Evolutionary conservation across 2,888 invertebrate species (phyloP).

Genomic region (Trypoxylon attenuatum): DNA sequence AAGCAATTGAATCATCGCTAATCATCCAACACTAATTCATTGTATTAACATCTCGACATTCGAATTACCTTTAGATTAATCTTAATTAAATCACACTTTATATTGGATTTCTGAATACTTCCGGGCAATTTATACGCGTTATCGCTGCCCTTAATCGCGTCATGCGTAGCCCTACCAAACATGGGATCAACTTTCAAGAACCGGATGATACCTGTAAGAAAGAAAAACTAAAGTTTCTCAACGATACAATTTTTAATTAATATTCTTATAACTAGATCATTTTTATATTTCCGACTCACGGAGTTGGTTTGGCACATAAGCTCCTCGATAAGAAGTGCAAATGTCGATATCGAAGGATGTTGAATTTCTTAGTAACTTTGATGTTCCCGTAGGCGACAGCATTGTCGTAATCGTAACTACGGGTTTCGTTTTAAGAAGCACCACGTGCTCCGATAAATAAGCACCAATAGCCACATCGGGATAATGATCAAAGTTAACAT

Average conservation of each 20-base stretch:
- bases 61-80: conserved; percentile 51
- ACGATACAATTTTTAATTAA: not conserved
- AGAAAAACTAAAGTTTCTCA: not conserved
- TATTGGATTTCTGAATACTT: conserved; percentile 27
- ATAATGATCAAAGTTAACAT: conserved; percentile 73
- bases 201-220: conserved; percentile 41
- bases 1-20: conserved; percentile 12
- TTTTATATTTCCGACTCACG: conserved; percentile 42
- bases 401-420: conserved; percentile 53
- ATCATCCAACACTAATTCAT: not conserved
- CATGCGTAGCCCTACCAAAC: conserved; percentile 48
- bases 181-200: conserved; percentile 51
- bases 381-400: conserved; percentile 23
- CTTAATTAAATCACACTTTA: conserved; percentile 31
- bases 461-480: conserved; percentile 72
- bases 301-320: conserved; percentile 45
- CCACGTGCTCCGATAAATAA: conserved; percentile 69
- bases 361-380: conserved; percentile 44
- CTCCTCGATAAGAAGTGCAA: conserved; percentile 55
- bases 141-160: conserved; percentile 11
- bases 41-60: not conserved
- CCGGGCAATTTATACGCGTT: conserved; percentile 33
- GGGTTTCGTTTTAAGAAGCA: conserved; percentile 69
- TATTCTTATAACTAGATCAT: not conserved
- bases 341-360: conserved; percentile 42